Evolutionary conservation across 1,140 invertebrate species (phyloP), one percentile per base, ranked within the genome.

Genomic region (Meloidogyne hapla): DNA sequence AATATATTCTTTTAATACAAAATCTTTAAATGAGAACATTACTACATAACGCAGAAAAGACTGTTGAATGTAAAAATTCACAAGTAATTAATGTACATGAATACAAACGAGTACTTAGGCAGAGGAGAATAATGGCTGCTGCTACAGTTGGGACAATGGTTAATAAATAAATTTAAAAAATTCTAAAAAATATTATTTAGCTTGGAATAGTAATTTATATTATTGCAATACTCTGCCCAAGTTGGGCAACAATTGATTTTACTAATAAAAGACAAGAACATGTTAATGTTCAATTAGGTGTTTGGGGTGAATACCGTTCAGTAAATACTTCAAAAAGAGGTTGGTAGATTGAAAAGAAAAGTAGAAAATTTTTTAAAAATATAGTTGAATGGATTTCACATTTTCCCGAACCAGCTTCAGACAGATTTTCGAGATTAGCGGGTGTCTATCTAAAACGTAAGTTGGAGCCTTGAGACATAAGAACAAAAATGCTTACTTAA

Each of bases 241-340:
- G 76, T 56, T 84, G 83, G 83, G 80, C 83, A 13, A 75, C 64
- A 1, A 84, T 84, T 74, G 81, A 84, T 28, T 84, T 84, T 72
- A 56, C 69, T 18, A 84, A 84, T 75, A 84, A 69, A 10, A 72
- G 77, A 25, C 61, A 69, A n/a, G 77, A 85, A 48, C 76, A 82
- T 45, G 83, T 84, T 38, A 65, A 81, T 63, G 83, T 84, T n/a
- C 67, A 85, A 62, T 40, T 84, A 6, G 83, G 83, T 40, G 81
- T 85, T n/a, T 84, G 83, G 83, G 83, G 83, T 56, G 83, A 84
- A 70, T 85, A 77, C 48, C 70, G 83, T n/a, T 77, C 80, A 1
- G 74, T 83, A n/a, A 77, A 68, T 56, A 83, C 80, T 25, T 62
- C 77, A 23, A 78, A 76, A 13, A 68, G 26, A 66, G 66, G 78